Conservation (phyloP, 2,113 vertebrate genomes). For the Corythaeola cristata region DNA sequence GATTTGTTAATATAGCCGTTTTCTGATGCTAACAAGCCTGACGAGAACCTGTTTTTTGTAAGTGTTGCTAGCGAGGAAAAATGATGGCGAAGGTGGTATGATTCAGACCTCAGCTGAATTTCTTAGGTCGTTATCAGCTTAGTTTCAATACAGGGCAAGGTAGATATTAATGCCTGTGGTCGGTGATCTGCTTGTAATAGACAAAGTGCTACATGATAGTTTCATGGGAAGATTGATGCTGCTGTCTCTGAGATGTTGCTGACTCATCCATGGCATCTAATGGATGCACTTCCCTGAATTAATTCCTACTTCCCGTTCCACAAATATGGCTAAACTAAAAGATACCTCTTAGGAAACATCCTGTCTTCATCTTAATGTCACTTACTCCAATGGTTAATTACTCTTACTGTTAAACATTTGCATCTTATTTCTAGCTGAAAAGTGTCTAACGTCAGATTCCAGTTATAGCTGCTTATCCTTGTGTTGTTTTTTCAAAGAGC, state of each 20-base stretch:
- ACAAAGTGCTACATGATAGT: conserved; percentile 46
- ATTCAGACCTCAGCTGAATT: neutral
- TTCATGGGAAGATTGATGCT: conserved; percentile 56
- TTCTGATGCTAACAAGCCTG: neutral
- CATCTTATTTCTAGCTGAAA: conserved; percentile 37
- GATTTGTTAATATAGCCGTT: neutral
- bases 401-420: conserved; percentile 53
- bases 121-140: neutral
- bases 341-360: conserved; percentile 56
- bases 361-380: conserved; percentile 37
- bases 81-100: neutral
- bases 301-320: conserved; percentile 62
- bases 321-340: conserved; percentile 38
- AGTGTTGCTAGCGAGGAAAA: neutral
- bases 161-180: neutral
- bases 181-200: neutral
- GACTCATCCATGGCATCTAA: conserved; percentile 58
- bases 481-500: neutral
- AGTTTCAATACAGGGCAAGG: neutral
- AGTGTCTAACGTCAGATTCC: neutral
- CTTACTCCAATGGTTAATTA: conserved; percentile 54
- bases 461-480: neutral
- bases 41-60: neutral
- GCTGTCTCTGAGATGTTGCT: neutral
- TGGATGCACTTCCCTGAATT: conserved; percentile 64